A percentile compares a stretch with the other conserved stretches of the same genome.
Evolutionary conservation across 23 tunicate genomes (phyloP).

Genomic region (Styela clava): DNA sequence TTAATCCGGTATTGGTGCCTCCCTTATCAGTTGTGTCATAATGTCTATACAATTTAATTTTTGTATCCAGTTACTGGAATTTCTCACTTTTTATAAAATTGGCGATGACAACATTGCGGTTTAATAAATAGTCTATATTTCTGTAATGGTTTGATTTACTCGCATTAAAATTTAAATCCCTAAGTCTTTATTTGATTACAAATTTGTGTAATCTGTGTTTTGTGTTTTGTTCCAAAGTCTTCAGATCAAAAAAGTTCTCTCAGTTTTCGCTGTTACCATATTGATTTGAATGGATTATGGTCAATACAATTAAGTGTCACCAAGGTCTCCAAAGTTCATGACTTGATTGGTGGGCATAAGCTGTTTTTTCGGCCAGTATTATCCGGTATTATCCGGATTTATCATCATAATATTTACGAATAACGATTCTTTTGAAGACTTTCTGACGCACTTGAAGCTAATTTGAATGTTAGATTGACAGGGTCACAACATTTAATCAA

Average conservation of each 20-base stretch:
- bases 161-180: too few species aligned
- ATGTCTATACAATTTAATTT: too few species aligned
- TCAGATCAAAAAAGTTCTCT: too few species aligned
- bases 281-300: background rate
- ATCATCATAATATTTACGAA: background rate
- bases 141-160: too few species aligned
- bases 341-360: background rate
- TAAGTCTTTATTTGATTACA: too few species aligned
- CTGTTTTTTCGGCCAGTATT: background rate
- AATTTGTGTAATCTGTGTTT: too few species aligned
- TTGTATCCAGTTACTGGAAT: too few species aligned
- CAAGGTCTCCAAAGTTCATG: background rate
- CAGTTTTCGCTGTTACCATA: background rate
- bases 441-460: background rate
- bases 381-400: background rate
- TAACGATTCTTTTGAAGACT: background rate
- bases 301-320: background rate
- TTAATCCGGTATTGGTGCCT: background rate
- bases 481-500: conserved; percentile 5
- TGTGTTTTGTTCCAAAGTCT: too few species aligned
- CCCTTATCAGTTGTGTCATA: background rate
- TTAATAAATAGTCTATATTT: too few species aligned
- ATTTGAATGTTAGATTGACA: background rate
- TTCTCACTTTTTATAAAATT: too few species aligned
- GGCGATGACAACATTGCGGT: too few species aligned